Conservation (phyloP, 2,113 vertebrate species). For the Ursus arctos region DNA sequence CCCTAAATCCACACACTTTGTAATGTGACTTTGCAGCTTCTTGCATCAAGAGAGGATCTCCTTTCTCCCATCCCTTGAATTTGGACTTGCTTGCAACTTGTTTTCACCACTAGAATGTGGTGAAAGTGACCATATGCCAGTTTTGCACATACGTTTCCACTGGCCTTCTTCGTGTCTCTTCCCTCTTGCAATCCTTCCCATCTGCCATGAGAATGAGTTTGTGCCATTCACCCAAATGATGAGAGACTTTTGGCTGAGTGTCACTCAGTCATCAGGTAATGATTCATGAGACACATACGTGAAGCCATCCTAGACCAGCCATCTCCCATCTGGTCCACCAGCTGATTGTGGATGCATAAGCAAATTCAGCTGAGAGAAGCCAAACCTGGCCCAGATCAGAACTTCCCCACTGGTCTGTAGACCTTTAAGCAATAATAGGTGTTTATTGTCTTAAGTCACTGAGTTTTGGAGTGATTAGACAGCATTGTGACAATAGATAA, state of each 20-base stretch:
- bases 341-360: too few relatives aligned
- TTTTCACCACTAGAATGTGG: neutral
- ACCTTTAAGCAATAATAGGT: neutral
- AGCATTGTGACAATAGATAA: neutral
- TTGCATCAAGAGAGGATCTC: neutral
- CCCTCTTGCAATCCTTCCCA: neutral
- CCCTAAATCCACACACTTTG: neutral
- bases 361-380: neutral
- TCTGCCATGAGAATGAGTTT: neutral
- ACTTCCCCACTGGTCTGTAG: neutral
- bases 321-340: neutral
- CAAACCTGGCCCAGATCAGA: neutral
- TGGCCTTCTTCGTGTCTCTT: neutral
- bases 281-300: accelerated
- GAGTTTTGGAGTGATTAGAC: neutral
- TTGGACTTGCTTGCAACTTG: neutral
- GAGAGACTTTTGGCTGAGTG: neutral
- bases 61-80: neutral
- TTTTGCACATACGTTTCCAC: neutral
- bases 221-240: neutral
- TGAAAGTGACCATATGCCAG: neutral
- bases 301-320: neutral
- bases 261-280: neutral
- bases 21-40: neutral
- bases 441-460: neutral